Base-by-base conservation (phyloP, 1,140 invertebrate species). In the Harlomillsia oculata region DNA sequence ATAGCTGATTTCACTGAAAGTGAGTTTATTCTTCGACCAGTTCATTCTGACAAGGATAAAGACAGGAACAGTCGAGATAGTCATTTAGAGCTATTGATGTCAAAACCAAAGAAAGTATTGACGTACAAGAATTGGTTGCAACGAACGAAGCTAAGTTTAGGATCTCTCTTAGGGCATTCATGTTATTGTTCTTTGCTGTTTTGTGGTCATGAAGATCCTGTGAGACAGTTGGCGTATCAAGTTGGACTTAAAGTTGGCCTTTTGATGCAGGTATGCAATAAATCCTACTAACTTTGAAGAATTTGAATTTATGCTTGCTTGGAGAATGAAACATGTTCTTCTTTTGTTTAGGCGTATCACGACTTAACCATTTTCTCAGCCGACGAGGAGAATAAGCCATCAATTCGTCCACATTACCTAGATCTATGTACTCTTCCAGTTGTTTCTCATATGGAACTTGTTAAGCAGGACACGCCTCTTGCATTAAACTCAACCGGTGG, bases 1-100 rank as follows among this genome's bases (percentile, higher is more conserved):
- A 60, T 60, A 18, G 32, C 40, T 13, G 53, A 60, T 25, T 55
- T 55, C 28, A 44, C 44, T 37, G 52, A 60, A 55, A 60, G 58
- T 60, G 52, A 55, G 51, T 53, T 59, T 29, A 13, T 59, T 21
- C 25, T n/a, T n/a, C n/a, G n/a, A n/a, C n/a, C n/a, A n/a, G n/a
- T n/a, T n/a, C n/a, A n/a, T n/a, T n/a, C n/a, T n/a, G n/a, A n/a
- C n/a, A n/a, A n/a, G n/a, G n/a, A n/a, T n/a, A n/a, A n/a, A n/a
- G n/a, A 28, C 11, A 25, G 37, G 23, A n/a, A 30, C 23, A 8
- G 21, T 41, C 2, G 26, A 30, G 8, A 44, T 28, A 11, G 40
- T 41, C n/a, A n/a, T 9, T 25, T 11, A 25, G 20, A 29, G 21
- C 44, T n/a, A n/a, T n/a, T n/a, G n/a, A n/a, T n/a, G n/a, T n/a